A percentile compares a stretch with the other conserved stretches of the same genome.
Conservation (phyloP, 2,797 vertebrate genomes). For the Coccyzus lansbergi region DNA sequence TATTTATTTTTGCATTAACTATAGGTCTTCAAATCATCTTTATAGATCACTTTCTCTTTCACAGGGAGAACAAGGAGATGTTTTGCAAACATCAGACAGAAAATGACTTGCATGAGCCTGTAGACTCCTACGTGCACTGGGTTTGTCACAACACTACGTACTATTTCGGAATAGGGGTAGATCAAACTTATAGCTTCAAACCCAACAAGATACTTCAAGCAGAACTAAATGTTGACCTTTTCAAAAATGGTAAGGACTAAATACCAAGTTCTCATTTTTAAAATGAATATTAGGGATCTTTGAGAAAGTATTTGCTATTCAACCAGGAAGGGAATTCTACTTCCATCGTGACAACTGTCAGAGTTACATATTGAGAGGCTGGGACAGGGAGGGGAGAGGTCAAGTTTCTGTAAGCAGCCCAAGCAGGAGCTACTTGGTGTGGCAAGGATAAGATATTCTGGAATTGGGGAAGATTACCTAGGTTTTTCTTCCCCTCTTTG, state of each 20-base stretch:
- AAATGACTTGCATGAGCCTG: neutral
- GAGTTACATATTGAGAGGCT: neutral
- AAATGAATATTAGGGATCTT: neutral
- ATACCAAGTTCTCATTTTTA: neutral
- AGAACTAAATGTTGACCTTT: constrained; percentile 48
- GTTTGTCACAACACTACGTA: neutral
- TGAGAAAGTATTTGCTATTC: neutral
- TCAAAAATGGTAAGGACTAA: constrained; percentile 64
- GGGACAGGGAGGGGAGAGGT: neutral
- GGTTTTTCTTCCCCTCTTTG: neutral
- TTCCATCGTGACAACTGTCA: neutral
- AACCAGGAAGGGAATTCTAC: neutral
- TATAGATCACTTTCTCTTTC: neutral
- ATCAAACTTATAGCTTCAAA: constrained; percentile 50
- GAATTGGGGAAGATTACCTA: neutral
- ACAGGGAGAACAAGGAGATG: constrained; percentile 6
- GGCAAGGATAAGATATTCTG: neutral
- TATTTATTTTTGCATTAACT: neutral
- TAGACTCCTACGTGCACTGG: neutral
- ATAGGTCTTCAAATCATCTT: neutral
- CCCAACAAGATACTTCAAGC: constrained; percentile 25
- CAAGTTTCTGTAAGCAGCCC: neutral
- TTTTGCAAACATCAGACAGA: neutral
- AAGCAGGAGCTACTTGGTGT: neutral
- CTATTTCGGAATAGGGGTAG: neutral